Conservation (phyloP, 2,797 vertebrate species). For the Enteromius fasciolatus region DNA sequence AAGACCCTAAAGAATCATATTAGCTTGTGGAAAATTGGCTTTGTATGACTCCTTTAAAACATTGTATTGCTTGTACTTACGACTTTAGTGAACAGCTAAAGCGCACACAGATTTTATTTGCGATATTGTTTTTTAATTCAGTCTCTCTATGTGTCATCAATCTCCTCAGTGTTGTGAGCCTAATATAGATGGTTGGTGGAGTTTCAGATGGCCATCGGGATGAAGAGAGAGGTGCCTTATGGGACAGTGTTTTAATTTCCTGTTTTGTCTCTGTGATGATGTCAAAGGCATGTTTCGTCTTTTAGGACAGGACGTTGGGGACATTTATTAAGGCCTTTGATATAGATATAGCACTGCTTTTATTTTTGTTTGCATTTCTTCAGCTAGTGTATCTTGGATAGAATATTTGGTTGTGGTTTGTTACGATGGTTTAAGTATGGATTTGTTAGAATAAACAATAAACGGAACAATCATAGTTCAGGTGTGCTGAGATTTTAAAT, state of each 20-base stretch:
- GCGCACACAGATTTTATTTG: slow-evolving; percentile 20
- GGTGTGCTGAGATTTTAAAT: not conserved
- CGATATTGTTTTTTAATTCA: slow-evolving; percentile 36
- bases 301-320: not conserved
- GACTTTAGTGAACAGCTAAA: slow-evolving; percentile 1
- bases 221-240: slow-evolving; percentile 56
- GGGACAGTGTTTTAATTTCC: slow-evolving; percentile 73
- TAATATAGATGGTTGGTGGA: slow-evolving; percentile 49
- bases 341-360: not conserved
- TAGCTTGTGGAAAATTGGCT: too few species aligned
- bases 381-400: not conserved
- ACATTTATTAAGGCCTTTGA: slow-evolving; percentile 17
- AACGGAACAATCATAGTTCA: not conserved
- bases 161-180: slow-evolving; percentile 61
- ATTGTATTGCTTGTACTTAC: not conserved
- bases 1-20: too few species aligned
- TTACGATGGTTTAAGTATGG: too few species aligned
- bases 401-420: not conserved
- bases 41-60: not conserved
- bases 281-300: slow-evolving; percentile 37
- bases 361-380: slow-evolving; percentile 3
- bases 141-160: slow-evolving; percentile 56
- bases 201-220: slow-evolving; percentile 65
- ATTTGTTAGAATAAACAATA: too few species aligned
- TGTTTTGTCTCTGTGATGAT: slow-evolving; percentile 64